A percentile compares a stretch with the other conserved stretches of the same genome.
phyloP scores from a whole-genome alignment of 1,140 invertebrate genomes.

The Wasmannia auropunctata region DNA sequence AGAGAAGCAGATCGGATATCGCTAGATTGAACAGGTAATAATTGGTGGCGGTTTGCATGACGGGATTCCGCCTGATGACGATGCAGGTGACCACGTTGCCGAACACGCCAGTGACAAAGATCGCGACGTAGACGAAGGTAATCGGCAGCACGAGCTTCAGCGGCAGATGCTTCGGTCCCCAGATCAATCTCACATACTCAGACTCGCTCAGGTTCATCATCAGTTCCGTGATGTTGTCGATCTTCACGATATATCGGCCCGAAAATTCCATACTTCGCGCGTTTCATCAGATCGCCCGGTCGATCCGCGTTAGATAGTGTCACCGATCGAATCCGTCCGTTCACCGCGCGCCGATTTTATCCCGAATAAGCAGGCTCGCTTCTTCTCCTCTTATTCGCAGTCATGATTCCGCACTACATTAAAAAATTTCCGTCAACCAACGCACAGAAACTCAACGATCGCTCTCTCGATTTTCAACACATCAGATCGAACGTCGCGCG shows the following conservation, averaged over 20 bases:
- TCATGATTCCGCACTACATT: slow-evolving; percentile 2
- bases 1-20: slow-evolving; percentile 83
- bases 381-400: background rate
- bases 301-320: too few relatives aligned
- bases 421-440: background rate
- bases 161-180: slow-evolving; percentile 79
- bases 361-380: background rate
- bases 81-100: slow-evolving; percentile 89
- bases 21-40: slow-evolving; percentile 89
- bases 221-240: slow-evolving; percentile 58
- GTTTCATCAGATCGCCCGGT: slow-evolving; percentile 7
- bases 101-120: slow-evolving; percentile 88
- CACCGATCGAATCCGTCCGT: background rate
- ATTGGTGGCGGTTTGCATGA: slow-evolving; percentile 87
- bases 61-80: slow-evolving; percentile 87
- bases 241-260: background rate
- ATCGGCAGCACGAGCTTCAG: slow-evolving; percentile 81
- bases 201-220: slow-evolving; percentile 67
- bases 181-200: slow-evolving; percentile 68
- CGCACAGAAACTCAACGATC: slow-evolving; percentile 11
- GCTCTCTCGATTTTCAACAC: background rate
- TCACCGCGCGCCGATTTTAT: background rate
- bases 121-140: slow-evolving; percentile 86
- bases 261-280: slow-evolving; percentile 59
- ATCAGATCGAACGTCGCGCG: background rate